Percentiles rank a stretch among this genome's conserved stretches.
These are phyloP conservation scores for Leptoteleia sp. DNA, from an alignment of 1,140 invertebrate genomes.

Conservation along the genomic window DNA sequence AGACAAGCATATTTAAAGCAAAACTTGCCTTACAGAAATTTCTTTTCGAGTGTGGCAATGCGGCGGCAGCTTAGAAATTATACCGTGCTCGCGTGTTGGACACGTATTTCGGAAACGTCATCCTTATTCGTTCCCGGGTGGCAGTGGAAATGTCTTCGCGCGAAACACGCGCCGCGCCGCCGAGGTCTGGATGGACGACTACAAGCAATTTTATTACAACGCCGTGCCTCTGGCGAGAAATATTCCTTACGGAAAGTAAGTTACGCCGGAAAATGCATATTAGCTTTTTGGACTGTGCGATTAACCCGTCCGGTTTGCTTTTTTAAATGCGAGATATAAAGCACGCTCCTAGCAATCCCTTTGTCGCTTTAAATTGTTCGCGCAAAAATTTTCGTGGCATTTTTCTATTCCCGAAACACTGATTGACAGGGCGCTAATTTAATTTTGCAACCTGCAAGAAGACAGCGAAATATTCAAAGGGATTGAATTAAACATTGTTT, in stretches of 20 bases:
- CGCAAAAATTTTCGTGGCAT: no score
- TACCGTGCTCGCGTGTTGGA: slow-evolving; percentile 95
- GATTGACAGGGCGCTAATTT: no score
- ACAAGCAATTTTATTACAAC: slow-evolving; percentile 95
- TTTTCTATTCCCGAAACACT: no score
- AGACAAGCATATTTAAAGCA: slow-evolving; percentile 77
- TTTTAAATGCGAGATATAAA: no score
- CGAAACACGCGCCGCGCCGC: slow-evolving; percentile 92
- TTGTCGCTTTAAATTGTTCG: no score
- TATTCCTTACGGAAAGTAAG: slow-evolving; percentile 94
- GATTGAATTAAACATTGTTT: no score
- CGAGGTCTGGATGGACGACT: slow-evolving; percentile 98
- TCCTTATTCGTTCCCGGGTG: slow-evolving; percentile 97
- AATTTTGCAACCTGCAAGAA: no score
- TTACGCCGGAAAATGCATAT: slow-evolving; percentile 69
- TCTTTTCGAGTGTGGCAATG: slow-evolving; percentile 97
- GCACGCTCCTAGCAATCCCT: no score
- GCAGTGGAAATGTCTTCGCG: slow-evolving; percentile 94
- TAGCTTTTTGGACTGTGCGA: slow-evolving; percentile 11
- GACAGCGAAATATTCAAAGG: no score
- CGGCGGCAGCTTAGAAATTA: slow-evolving; percentile 95
- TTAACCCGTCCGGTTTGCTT: slow-evolving; percentile 69
- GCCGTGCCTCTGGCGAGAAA: slow-evolving; percentile 92
- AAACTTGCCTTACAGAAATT: slow-evolving; percentile 81
- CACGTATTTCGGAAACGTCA: slow-evolving; percentile 96